Conservation (phyloP, 2,888 invertebrate species). For the Drosophila multiciliata region DNA sequence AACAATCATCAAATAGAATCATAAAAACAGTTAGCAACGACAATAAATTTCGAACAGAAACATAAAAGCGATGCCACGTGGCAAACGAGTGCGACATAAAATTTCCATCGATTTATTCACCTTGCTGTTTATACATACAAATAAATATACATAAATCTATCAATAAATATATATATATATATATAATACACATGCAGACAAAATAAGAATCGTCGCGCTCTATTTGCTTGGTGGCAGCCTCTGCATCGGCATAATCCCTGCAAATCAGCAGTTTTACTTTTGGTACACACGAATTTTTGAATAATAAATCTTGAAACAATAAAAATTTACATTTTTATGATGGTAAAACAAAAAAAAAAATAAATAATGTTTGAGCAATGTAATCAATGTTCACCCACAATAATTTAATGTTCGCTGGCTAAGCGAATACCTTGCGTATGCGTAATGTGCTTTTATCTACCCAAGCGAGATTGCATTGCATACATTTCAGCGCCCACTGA, state of each 20-base stretch:
- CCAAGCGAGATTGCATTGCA: slow-evolving; percentile 48
- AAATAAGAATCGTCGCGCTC: slow-evolving; percentile 35
- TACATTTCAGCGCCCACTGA: slow-evolving; percentile 20
- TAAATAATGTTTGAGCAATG: slow-evolving; percentile 35
- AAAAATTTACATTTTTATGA: slow-evolving; percentile 78
- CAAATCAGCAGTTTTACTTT: slow-evolving; percentile 73
- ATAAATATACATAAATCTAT: slow-evolving; percentile 4
- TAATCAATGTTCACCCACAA: slow-evolving; percentile 49
- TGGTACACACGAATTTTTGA: slow-evolving; percentile 43
- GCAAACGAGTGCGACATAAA: slow-evolving; percentile 65
- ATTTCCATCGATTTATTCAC: slow-evolving; percentile 53
- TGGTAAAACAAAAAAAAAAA: slow-evolving; percentile 22
- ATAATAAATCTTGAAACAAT: slow-evolving; percentile 74
- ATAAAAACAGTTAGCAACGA: slow-evolving; percentile 78
- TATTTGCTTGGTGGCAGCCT: slow-evolving; percentile 36
- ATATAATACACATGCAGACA: slow-evolving; percentile 2
- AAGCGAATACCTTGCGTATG: slow-evolving; percentile 45
- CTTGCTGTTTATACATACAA: slow-evolving; percentile 15
- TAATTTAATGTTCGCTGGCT: slow-evolving; percentile 25
- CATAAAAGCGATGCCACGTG: slow-evolving; percentile 68
- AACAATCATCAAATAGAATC: slow-evolving; percentile 79
- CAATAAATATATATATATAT: slow-evolving; percentile 24
- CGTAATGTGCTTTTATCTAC: slow-evolving; percentile 34
- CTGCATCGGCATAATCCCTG: slow-evolving; percentile 45
- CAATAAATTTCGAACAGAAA: slow-evolving; percentile 73